phyloP scores from a whole-genome alignment of 2,113 vertebrate genomes.

The Toxotes jaculatrix region DNA sequence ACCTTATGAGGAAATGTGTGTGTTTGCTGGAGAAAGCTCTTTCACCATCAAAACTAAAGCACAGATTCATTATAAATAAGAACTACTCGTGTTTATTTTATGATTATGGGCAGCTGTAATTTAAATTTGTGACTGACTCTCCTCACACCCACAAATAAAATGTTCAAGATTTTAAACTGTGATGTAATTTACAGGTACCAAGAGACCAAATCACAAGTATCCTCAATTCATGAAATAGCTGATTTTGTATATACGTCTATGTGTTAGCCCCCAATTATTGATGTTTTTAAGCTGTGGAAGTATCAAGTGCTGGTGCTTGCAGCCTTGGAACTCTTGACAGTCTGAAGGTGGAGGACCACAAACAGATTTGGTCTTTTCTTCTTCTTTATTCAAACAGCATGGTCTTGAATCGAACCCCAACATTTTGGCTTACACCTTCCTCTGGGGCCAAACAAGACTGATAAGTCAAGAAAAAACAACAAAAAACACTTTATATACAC shows the following conservation, averaged over 20 bases:
- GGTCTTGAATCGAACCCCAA: too few species aligned
- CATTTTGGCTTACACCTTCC: too few species aligned
- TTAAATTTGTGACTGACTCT: constrained; percentile 50
- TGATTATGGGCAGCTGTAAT: constrained; percentile 27
- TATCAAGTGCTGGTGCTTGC: too few species aligned
- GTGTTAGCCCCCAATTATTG: not conserved
- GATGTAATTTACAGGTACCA: constrained; percentile 1
- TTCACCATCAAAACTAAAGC: constrained; percentile 40
- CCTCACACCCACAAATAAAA: constrained; percentile 37
- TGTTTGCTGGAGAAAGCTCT: constrained; percentile 13
- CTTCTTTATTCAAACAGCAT: too few species aligned
- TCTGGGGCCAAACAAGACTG: too few species aligned
- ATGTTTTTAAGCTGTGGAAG: not conserved
- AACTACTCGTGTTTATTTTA: constrained; percentile 53
- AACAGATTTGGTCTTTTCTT: too few species aligned
- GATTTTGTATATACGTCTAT: not conserved
- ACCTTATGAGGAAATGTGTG: constrained; percentile 32
- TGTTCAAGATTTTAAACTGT: constrained; percentile 24
- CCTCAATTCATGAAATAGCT: not conserved
- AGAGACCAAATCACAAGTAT: constrained; percentile 16
- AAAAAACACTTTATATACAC: too few species aligned
- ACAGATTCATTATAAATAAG: constrained; percentile 46
- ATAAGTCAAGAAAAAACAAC: too few species aligned
- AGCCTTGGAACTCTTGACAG: too few species aligned
- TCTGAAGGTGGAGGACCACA: too few species aligned